Evolutionary conservation across 2,888 invertebrate species (phyloP).

Genomic region (Syrphus vitripennis): DNA sequence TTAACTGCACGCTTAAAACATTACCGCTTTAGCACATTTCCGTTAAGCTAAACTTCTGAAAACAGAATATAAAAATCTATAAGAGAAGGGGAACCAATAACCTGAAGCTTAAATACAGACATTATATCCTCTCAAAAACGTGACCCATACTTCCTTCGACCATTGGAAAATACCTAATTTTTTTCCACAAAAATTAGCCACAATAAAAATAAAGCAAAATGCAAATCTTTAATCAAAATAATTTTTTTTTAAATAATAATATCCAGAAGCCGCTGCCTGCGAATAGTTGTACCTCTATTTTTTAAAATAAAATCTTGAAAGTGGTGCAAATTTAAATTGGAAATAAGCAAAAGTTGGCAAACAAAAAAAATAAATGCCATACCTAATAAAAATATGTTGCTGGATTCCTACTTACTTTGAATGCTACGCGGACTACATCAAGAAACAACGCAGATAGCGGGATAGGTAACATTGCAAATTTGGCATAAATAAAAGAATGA

Average conservation of each 20-base stretch:
- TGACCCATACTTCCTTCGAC: no score
- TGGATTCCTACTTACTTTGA: not conserved
- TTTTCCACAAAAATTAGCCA: no score
- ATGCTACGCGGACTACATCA: not conserved
- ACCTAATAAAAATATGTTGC: no score
- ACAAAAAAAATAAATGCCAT: not conserved
- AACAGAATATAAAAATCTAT: no score
- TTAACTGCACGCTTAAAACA: no score
- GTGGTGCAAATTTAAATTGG: slow-evolving; percentile 2
- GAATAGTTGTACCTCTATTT: not conserved
- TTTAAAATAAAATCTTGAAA: not conserved
- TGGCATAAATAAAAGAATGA: not conserved
- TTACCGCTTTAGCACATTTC: no score
- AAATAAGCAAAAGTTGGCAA: slow-evolving; percentile 6
- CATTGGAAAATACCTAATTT: no score
- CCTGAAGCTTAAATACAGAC: no score
- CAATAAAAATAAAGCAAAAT: not conserved
- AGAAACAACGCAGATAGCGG: not conserved
- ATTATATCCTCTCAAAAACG: no score
- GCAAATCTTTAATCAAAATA: not conserved
- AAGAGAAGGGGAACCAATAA: no score
- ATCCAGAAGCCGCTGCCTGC: not conserved
- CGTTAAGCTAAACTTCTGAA: no score
- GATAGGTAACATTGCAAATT: not conserved
- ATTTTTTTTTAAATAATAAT: not conserved